phyloP scores from a whole-genome alignment of 2,113 vertebrate species.

The Labeo catla region DNA sequence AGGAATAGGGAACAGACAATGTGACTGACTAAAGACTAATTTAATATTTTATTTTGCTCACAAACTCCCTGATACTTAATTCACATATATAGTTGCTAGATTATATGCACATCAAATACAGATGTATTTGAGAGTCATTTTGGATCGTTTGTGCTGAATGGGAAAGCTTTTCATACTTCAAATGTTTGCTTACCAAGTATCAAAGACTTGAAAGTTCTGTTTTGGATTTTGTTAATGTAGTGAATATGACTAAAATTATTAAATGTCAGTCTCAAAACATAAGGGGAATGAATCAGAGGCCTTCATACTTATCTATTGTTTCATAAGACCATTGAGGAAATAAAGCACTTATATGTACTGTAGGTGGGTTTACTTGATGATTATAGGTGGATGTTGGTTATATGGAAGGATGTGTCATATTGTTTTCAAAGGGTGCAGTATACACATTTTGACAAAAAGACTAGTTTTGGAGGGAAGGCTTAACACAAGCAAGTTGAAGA shows the following conservation, averaged over 20 bases:
- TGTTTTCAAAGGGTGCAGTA: not conserved
- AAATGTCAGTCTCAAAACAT: not conserved
- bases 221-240: constrained; percentile 8
- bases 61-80: constrained; percentile 8
- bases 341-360: not conserved
- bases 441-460: constrained; percentile 8
- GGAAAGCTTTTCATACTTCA: not conserved
- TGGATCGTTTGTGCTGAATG: not conserved
- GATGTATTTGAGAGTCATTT: not conserved
- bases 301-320: constrained; percentile 4
- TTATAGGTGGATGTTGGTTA: not conserved
- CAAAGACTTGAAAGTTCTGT: not conserved
- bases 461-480: not conserved
- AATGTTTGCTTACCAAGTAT: not conserved
- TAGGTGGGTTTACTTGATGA: not conserved
- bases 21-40: constrained; percentile 25
- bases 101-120: constrained; percentile 38
- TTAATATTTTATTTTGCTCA: constrained; percentile 20
- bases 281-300: not conserved
- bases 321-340: constrained; percentile 5
- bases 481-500: not conserved
- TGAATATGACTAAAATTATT: not conserved
- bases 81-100: constrained; percentile 9
- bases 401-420: not conserved
- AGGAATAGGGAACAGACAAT: not conserved